A percentile compares a stretch with the other conserved stretches of the same genome.
Conservation (phyloP, 1,140 invertebrate species). For the Penaeus indicus region DNA sequence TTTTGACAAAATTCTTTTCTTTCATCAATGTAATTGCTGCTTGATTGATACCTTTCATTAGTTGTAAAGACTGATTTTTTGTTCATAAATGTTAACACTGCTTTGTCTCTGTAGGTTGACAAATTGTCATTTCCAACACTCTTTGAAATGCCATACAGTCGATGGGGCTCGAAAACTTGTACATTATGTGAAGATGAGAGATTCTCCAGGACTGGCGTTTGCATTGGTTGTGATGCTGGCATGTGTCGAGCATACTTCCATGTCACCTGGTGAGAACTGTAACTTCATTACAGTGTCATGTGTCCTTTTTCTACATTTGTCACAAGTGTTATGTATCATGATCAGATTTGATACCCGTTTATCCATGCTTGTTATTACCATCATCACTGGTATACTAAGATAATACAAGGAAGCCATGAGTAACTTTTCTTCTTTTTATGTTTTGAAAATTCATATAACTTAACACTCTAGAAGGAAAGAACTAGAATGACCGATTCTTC, state of each 20-base stretch:
- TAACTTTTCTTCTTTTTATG: not conserved
- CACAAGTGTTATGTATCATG: not conserved
- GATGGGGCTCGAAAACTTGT: constrained; percentile 93
- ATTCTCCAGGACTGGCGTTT: constrained; percentile 91
- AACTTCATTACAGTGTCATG: not conserved
- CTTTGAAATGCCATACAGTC: constrained; percentile 95
- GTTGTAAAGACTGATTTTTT: not conserved
- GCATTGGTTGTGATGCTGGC: constrained; percentile 96
- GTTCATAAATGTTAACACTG: not conserved
- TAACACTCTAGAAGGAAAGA: not conserved
- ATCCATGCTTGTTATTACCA: too few relatives aligned
- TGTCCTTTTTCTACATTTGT: not conserved
- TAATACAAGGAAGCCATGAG: too few relatives aligned
- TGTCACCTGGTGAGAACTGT: constrained; percentile 81
- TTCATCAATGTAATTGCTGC: not conserved
- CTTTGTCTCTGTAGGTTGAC: constrained; percentile 67
- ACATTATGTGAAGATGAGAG: constrained; percentile 88
- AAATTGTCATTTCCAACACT: constrained; percentile 78
- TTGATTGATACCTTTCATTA: not conserved
- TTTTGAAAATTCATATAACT: not conserved
- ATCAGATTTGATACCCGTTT: too few relatives aligned
- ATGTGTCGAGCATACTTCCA: constrained; percentile 98
- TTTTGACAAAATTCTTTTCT: not conserved
- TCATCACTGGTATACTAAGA: too few relatives aligned
- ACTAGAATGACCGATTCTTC: not conserved